Evolutionary conservation across 2,888 invertebrate species (phyloP).

Genomic region (Mythimna lalbum): DNA sequence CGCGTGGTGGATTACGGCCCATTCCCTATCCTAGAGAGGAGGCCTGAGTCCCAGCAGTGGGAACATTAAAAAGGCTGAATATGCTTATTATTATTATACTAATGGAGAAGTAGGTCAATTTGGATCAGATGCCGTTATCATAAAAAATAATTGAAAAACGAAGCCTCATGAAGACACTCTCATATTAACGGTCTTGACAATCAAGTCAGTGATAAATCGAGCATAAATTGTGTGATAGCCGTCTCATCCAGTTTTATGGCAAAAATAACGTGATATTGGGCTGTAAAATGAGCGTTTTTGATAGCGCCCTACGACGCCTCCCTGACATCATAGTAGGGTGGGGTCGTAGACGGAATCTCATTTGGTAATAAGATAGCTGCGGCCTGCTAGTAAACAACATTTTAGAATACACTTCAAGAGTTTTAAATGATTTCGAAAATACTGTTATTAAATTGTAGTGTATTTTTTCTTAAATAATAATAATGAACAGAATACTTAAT

Average conservation of each 20-base stretch:
- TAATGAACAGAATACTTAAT: no score
- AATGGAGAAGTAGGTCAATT: neutral
- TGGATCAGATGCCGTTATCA: neutral
- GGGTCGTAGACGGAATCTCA: conserved; percentile 57
- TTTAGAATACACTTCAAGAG: conserved; percentile 1
- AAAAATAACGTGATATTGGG: conserved; percentile 61
- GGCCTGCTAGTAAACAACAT: conserved; percentile 39
- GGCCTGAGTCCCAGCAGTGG: no score
- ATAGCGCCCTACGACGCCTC: conserved; percentile 45
- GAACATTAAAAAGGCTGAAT: no score
- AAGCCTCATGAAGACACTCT: neutral
- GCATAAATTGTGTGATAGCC: conserved; percentile 18
- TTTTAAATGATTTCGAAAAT: neutral
- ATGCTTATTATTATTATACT: no score
- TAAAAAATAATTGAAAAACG: neutral
- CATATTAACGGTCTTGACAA: conserved; percentile 6
- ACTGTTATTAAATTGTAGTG: neutral
- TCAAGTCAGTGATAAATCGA: conserved; percentile 25
- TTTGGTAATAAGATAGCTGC: conserved; percentile 43
- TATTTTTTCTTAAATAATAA: no score
- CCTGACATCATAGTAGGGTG: conserved; percentile 28
- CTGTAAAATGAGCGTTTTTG: conserved; percentile 66
- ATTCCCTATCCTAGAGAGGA: no score
- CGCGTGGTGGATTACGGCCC: no score
- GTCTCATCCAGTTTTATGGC: conserved; percentile 36